Evolutionary conservation across 2,113 vertebrate species (phyloP), one percentile per base, ranked within the genome.

Genomic region (Pteropus alecto): DNA sequence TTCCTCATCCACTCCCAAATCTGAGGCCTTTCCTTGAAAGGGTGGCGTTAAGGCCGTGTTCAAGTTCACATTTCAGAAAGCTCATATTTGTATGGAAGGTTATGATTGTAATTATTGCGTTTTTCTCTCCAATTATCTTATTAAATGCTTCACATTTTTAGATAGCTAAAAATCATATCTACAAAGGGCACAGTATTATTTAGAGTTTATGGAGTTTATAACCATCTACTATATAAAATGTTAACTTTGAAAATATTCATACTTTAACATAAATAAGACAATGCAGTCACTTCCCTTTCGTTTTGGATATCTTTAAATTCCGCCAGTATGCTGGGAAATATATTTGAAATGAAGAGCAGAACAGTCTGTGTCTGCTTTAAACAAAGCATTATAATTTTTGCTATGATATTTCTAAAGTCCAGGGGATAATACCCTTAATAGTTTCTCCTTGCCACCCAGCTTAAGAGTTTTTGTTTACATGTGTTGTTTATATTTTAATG

Each of bases 181-280:
- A 13, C 67, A 51, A 15, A 93, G 83, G 87, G 97, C 79, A 67
- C 3, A 85, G 28, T 58, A 84, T n/a, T 96, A 6, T 96, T 91
- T 88, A 68, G 96, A 95, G 83, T 97, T 96, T 13, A 1, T 61
- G 48, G 81, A 96, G 73, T 93, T 97, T 46, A 97, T 46, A 97
- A 94, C 96, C 73, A 87, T 86, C 79, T 97, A 28, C 41, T 70
- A 18, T 43, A 94, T 93, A 79, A 78, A 90, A 84, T 74, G 41
- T 71, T 48, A 63, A 73, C 58, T 63, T 84, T 65, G n/a, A 61
- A 91, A 74, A 38, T 78, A 30, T 43, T 87, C 3, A 15, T 38
- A 33, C 56, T 77, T 68, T 2, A 67, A 26, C 24, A 4, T 35
- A 63, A 78, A 26, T 26, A 74, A 43, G 67, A 28, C 5, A 22